Evolutionary conservation across 2,113 vertebrate species (phyloP).

Genomic region (Pluvianellus socialis): DNA sequence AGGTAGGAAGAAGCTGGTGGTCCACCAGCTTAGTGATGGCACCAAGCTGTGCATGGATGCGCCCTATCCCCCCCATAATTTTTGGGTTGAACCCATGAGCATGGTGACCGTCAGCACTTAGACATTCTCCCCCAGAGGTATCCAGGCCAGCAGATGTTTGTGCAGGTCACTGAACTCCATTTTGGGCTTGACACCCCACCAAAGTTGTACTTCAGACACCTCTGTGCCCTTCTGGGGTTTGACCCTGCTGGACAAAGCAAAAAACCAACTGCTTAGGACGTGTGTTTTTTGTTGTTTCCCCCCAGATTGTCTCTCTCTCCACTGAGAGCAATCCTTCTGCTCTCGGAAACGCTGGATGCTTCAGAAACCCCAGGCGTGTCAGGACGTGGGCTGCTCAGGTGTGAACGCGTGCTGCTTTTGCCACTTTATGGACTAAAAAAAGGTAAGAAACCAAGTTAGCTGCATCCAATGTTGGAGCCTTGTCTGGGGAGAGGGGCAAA

Average conservation of each 20-base stretch:
- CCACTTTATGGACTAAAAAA: background rate
- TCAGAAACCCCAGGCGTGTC: background rate
- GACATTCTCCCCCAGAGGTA: background rate
- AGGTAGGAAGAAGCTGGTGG: background rate
- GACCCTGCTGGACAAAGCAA: background rate
- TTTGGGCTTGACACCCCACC: background rate
- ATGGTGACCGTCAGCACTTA: background rate
- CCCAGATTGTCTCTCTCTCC: background rate
- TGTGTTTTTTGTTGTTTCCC: accelerated
- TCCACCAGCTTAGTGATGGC: background rate
- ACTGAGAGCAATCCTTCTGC: background rate
- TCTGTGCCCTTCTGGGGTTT: background rate
- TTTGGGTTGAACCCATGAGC: background rate
- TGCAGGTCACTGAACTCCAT: background rate
- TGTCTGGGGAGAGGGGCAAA: background rate
- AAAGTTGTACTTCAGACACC: background rate
- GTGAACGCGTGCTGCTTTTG: background rate
- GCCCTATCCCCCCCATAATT: background rate
- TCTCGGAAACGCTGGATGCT: background rate
- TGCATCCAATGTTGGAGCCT: background rate
- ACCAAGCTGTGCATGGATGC: background rate
- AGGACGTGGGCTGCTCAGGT: background rate
- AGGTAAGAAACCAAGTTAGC: background rate
- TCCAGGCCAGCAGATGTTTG: background rate
- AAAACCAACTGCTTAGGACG: background rate